These are phyloP conservation scores for Cydia strobilella DNA, from an alignment of 1,140 invertebrate species.

Conservation along the genomic window DNA sequence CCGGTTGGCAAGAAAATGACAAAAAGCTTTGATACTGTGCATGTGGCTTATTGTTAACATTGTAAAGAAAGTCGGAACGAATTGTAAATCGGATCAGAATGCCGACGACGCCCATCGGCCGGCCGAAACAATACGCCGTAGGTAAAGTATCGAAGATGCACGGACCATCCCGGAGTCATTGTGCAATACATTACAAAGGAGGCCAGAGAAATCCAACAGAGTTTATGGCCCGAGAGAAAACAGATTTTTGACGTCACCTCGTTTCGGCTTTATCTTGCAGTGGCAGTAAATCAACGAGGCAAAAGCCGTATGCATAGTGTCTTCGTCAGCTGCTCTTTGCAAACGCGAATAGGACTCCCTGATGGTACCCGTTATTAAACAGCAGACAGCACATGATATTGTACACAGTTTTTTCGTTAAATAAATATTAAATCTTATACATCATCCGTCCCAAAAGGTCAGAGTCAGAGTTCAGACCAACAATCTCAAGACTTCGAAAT, in stretches of 20 bases:
- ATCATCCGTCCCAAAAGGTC: too few relatives aligned
- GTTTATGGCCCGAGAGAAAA: slow-evolving; percentile 56
- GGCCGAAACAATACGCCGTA: slow-evolving; percentile 67
- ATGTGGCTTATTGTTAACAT: slow-evolving; percentile 53
- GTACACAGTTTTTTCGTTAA: not conserved
- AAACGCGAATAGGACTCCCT: not conserved
- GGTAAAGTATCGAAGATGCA: slow-evolving; percentile 44
- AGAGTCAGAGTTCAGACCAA: too few relatives aligned
- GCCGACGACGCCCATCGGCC: slow-evolving; percentile 64
- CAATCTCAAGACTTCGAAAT: too few relatives aligned
- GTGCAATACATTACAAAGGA: slow-evolving; percentile 70
- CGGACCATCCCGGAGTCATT: slow-evolving; percentile 55
- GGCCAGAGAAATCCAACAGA: slow-evolving; percentile 61
- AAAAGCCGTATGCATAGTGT: slow-evolving; percentile 35
- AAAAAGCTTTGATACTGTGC: slow-evolving; percentile 47
- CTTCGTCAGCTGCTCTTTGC: slow-evolving; percentile 8
- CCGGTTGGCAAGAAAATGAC: slow-evolving; percentile 51
- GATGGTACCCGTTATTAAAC: slow-evolving; percentile 17
- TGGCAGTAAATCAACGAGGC: slow-evolving; percentile 63
- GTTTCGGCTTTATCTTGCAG: slow-evolving; percentile 23
- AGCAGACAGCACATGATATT: not conserved
- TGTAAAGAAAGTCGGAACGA: slow-evolving; percentile 74
- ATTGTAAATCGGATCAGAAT: slow-evolving; percentile 72
- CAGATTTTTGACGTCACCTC: slow-evolving; percentile 29
- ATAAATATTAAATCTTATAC: too few relatives aligned